Conservation (phyloP, 2,113 vertebrate species). For the Noturus placidus region DNA sequence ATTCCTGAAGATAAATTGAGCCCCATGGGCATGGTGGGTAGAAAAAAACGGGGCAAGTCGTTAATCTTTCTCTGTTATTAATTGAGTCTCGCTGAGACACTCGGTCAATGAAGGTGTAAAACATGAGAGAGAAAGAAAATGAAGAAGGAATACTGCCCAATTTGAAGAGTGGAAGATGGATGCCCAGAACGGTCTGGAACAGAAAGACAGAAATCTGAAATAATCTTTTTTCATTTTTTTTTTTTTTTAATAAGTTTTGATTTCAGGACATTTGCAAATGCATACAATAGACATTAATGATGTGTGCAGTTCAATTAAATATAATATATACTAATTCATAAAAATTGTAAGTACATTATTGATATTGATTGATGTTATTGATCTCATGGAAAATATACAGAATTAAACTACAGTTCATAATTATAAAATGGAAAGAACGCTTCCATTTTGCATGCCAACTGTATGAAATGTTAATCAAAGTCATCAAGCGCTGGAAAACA, state of each 20-base stretch:
- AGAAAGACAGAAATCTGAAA: neutral
- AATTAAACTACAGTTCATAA: neutral
- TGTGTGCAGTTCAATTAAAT: neutral
- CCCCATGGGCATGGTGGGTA: conserved; percentile 64
- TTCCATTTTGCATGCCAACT: neutral
- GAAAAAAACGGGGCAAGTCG: conserved; percentile 59
- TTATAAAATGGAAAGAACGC: neutral
- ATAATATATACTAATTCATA: neutral
- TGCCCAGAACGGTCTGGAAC: conserved; percentile 11
- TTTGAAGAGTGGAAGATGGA: conserved; percentile 34
- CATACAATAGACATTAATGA: neutral
- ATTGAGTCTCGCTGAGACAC: conserved; percentile 67
- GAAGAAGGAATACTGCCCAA: conserved; percentile 33
- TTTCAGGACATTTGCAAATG: neutral
- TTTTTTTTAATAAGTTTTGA: too few relatives aligned
- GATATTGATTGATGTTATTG: too few relatives aligned
- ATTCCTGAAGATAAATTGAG: conserved; percentile 73
- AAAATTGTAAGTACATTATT: neutral
- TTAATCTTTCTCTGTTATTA: conserved; percentile 69
- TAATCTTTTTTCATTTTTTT: too few relatives aligned
- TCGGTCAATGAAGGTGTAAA: conserved; percentile 54
- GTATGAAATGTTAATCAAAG: neutral
- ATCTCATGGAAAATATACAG: neutral
- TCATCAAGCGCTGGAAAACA: neutral
- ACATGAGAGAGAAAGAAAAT: conserved; percentile 54